Base-by-base conservation (phyloP, 2,888 invertebrate genomes). In the Thecocarcelia acutangulata region DNA sequence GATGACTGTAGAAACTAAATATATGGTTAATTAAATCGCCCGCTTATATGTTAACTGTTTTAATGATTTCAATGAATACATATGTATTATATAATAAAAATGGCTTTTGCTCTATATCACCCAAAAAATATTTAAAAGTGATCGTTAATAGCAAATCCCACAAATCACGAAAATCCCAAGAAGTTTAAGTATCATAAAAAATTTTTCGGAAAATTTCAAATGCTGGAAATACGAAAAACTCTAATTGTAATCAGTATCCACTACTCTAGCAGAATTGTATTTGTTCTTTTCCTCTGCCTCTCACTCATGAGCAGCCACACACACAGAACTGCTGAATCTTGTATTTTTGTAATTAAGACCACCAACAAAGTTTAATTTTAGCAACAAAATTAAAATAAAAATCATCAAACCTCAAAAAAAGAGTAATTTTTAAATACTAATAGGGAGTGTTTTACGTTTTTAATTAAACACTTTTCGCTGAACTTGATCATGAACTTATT, bases 321-420 rank as follows among this genome's bases (percentile, higher is more conserved):
- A 40, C 17, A 15, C 28, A 61, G 24, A 21, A 59, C 59, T 59
- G 50, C 24, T 15, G 52, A 66, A 66, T 42, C 44, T 69, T 69
- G 68, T 56, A 74, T 33, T 69, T 52, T 37, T 46, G 37, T 54
- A 76, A 76, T 76, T 76, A 54, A 68, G 76, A 76, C 76, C 76
- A 76, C 76, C 76, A 76, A 68, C 76, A 44, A 61, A 52, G 68
- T 46, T 42, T n/a, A 13, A 44, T 50, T 11, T 21, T 11, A 6
- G 61, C 44, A 46, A 40, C 40, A 40, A 56, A 48, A 52, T n/a
- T 13, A 11, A 56, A 42, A 33, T 3, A 28, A 37, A 56, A 56
- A 17, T 5, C n/a, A 21, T n/a, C 19, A 64, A 42, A 33, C 19
- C 11, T 24, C 24, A 46, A 13, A 15, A 28, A 54, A 21, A 50